phyloP scores from a whole-genome alignment of 2,888 invertebrate genomes.

The Leptogaster cylindrica region DNA sequence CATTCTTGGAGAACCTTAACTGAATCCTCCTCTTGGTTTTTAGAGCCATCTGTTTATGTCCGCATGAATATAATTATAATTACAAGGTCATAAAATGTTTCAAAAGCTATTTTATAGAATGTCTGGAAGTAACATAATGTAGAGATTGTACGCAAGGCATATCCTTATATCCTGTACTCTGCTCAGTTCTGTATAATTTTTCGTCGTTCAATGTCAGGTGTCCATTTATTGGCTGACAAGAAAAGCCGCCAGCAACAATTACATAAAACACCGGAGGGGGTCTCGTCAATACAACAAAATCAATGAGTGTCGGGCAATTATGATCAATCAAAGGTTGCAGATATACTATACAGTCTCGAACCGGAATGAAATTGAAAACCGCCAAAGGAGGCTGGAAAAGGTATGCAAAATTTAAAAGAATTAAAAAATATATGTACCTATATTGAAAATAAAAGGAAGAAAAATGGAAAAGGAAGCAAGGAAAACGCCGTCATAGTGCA shows the following conservation, averaged over 20 bases:
- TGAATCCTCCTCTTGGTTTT: too few relatives aligned
- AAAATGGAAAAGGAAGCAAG: too few relatives aligned
- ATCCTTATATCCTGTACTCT: background rate
- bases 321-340: conserved; percentile 40
- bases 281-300: conserved; percentile 21
- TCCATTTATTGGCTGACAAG: conserved; percentile 33
- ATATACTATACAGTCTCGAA: background rate
- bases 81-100: too few relatives aligned
- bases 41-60: too few relatives aligned
- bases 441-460: background rate
- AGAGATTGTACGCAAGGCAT: too few relatives aligned
- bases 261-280: conserved; percentile 39
- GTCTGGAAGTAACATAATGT: too few relatives aligned
- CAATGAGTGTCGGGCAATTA: conserved; percentile 42
- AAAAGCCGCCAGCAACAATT: conserved; percentile 38
- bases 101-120: too few relatives aligned
- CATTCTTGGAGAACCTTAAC: too few relatives aligned
- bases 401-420: background rate
- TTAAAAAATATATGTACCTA: too few relatives aligned
- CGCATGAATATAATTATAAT: too few relatives aligned
- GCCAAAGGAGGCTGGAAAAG: conserved; percentile 19
- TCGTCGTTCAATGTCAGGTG: conserved; percentile 13
- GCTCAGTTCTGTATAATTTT: background rate
- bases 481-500: too few relatives aligned
- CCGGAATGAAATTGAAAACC: background rate